Base-by-base conservation (phyloP, 1,140 invertebrate genomes). In the Nasonia vitripennis region DNA sequence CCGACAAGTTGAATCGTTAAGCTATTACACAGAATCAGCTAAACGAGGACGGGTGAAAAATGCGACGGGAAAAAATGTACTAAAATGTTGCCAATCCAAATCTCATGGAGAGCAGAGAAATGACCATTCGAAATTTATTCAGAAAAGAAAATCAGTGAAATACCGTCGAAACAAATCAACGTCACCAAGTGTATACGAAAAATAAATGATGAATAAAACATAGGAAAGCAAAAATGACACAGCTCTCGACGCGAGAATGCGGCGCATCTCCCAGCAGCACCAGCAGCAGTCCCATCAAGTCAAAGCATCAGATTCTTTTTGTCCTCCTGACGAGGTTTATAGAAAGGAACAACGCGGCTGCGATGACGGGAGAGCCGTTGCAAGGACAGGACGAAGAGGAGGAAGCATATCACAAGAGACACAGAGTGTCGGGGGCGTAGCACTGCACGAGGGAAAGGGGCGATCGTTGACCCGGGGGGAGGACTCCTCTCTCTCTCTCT, bases 401-500 rank as follows among this genome's bases (percentile, higher is more conserved):
- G 27, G 20, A 62, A 20, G 37, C 2, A 23, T 70, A 81, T 41
- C 5, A 17, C 12, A 23, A n/a, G 51, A 68, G 34, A 83, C 34
- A 83, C 34, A 73, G 77, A 41, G 82, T 23, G 55, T 55, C 14
- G 78, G 20, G 88, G 79, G 74, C 75, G 83, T 79, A 70, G 84
- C 55, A 78, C 83, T 73, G 70, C 20, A 45, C 14, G 86, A 67
- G 84, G 83, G 71, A 85, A 84, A 82, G 86, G 87, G 88, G 86
- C 82, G 81, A 79, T 83, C 81, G 89, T 87, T 87, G 88, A 89
- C 87, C 89, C 87, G 87, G 82, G 88, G 70, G 88, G 86, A 88
- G 87, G 88, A 87, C 87, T 91, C 90, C 89, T 88, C 55, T 62
- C 20, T 20, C 20, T 62, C 55, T 3, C 55, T 62, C 55, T 20